Evolutionary conservation across 2,113 vertebrate genomes (phyloP), one percentile per base, ranked within the genome.

Genomic region (Meriones unguiculatus): DNA sequence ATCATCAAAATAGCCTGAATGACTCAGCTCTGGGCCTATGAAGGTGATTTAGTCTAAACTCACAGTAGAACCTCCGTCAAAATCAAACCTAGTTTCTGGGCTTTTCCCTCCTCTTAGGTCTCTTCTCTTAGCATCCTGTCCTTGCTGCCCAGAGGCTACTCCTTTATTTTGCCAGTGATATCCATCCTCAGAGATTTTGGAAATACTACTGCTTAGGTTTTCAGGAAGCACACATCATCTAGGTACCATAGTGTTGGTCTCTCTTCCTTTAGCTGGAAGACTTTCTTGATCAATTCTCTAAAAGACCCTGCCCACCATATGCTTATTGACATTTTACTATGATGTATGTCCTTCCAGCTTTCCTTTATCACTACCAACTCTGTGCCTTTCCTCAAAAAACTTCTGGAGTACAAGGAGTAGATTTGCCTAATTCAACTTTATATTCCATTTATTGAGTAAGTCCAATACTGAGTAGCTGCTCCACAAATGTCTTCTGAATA

Each of bases 1-100:
- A 1, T 75, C 10, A 15, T 67, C 20, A 80, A 18, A 67, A 20
- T 1, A 75, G 8, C 1, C 67, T 46, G 32, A 52, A 11, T 50
- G 35, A 35, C 6, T 22, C 8, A 0, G 7, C 2, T 77, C 25
- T n/a, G 52, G 28, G 5, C 3, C 7, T 17, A 5, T 46, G 57
- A 41, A 62, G 3, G 2, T 38, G 24, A 93, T 13, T 46, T 59
- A 65, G 2, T 57, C 25, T 82, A 35, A 57, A 38, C 24, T 46
- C 52, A 28, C 28, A 1, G 1, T 2, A 2, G 1, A 18, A 41
- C 41, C 14, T 5, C 7, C 3, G 17, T 52, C 7, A 12, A 14
- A 6, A 52, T 54, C 18, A 84, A 69, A 54, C 8, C 87, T 5
- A 46, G 46, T 46, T 46, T 46, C 46, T 46, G 46, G 10, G 2